Percentiles rank a stretch among this genome's conserved stretches.
phyloP scores from a whole-genome alignment of 2,888 invertebrate genomes.

The Dicycla oo region DNA sequence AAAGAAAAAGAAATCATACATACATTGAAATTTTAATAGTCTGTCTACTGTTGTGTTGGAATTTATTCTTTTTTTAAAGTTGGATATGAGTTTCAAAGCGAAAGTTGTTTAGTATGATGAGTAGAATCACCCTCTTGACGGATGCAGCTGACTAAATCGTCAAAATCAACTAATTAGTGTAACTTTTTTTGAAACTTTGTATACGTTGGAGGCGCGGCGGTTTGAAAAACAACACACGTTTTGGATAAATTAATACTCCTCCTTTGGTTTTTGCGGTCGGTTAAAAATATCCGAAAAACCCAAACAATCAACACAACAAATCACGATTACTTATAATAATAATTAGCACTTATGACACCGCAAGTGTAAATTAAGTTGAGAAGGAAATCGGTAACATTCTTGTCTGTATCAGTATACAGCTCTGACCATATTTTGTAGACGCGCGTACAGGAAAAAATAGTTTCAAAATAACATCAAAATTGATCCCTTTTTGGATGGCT shows the following conservation, averaged over 20 bases:
- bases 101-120: no score
- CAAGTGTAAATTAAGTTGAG: slow-evolving; percentile 40
- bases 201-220: neutral
- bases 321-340: slow-evolving; percentile 44
- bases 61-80: no score
- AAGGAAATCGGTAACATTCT: slow-evolving; percentile 26
- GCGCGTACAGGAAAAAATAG: neutral
- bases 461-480: slow-evolving; percentile 45
- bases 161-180: no score
- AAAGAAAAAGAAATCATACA: no score
- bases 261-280: neutral
- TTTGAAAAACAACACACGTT: neutral
- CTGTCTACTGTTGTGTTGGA: no score
- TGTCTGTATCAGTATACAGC: neutral
- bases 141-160: no score
- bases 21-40: no score
- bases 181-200: neutral
- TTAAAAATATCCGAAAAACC: slow-evolving; percentile 17
- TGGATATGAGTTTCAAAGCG: no score
- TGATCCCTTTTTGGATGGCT: slow-evolving; percentile 12
- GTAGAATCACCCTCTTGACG: no score
- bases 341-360: slow-evolving; percentile 48
- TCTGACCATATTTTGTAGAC: neutral
- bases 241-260: neutral
- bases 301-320: slow-evolving; percentile 38